Conservation (phyloP, 2,888 invertebrate species). For the Archips xylosteana region DNA sequence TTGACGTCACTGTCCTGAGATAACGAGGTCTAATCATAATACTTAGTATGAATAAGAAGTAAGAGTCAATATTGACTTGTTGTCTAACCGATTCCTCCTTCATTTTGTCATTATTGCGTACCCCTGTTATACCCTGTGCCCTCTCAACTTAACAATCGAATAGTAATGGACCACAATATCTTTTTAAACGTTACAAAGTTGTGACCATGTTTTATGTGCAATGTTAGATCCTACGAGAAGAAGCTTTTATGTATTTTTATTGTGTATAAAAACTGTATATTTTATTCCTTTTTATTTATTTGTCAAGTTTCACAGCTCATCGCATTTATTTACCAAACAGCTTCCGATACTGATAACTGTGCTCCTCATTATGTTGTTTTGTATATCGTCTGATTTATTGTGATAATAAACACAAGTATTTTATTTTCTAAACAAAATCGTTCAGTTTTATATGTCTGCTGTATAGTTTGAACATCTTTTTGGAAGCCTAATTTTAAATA, state of each 20-base stretch:
- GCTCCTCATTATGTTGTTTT: constrained; percentile 7
- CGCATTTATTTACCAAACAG: constrained; percentile 65
- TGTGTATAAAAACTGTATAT: constrained; percentile 47
- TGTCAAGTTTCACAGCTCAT: constrained; percentile 52
- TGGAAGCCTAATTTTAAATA: constrained; percentile 29
- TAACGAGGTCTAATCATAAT: too few relatives aligned
- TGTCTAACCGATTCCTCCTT: neutral
- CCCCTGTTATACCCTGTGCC: constrained; percentile 12
- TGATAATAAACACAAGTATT: constrained; percentile 32
- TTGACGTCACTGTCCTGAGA: too few relatives aligned
- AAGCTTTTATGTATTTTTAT: constrained; percentile 50
- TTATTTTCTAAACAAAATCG: constrained; percentile 31
- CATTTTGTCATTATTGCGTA: constrained; percentile 24
- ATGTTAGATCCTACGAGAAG: constrained; percentile 52
- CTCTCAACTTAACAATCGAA: constrained; percentile 8
- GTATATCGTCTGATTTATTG: constrained; percentile 27
- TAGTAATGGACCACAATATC: constrained; percentile 23
- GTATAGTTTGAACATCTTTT: constrained; percentile 16
- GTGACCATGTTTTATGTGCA: constrained; percentile 44
- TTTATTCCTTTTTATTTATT: constrained; percentile 45
- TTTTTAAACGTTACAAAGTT: constrained; percentile 26
- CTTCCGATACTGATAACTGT: constrained; percentile 7
- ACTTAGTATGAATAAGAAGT: constrained; percentile 31
- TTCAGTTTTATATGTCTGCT: constrained; percentile 13
- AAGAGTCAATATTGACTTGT: constrained; percentile 17